Base-by-base conservation (phyloP, 2,797 vertebrate genomes). In the Borostomias antarcticus region DNA sequence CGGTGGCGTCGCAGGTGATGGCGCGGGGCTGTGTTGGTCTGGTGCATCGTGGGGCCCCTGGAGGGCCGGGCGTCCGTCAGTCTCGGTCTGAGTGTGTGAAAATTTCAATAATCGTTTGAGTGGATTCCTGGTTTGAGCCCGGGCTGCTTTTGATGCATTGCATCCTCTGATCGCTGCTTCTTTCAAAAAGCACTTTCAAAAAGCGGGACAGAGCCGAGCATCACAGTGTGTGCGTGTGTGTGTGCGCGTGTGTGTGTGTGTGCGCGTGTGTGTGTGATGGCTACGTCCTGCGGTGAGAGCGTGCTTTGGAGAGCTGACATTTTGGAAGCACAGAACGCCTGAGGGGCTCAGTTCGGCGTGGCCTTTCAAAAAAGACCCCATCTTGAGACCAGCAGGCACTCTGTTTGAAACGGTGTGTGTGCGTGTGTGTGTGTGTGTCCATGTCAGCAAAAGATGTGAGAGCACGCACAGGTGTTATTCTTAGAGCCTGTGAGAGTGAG, bases 101-200 rank as follows among this genome's bases (percentile, higher is more conserved):
- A n/a, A n/a, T n/a, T n/a, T n/a, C n/a, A n/a, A n/a, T n/a, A n/a
- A n/a, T n/a, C n/a, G n/a, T n/a, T n/a, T n/a, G n/a, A n/a, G n/a
- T n/a, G n/a, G n/a, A n/a, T n/a, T n/a, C n/a, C n/a, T n/a, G n/a
- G n/a, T n/a, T 58, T 64, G 68, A 78, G 82, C 75, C 77, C 72
- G 75, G 83, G 70, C 79, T 84, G 81, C 85, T 84, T n/a, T n/a
- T 77, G 73, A 86, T 80, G 87, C 83, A 80, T 86, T 80, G 15
- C 76, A 86, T 83, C 87, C 85, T 86, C 80, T 78, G 73, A 81
- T 83, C 78, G 62, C 78, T 85, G 84, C 83, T 62, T 77, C 75
- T 74, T 62, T 66, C n/a, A n/a, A n/a, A n/a, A 72, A 84, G 79
- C 75, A 72, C 79, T 81, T 86, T 87, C 82, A 88, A 86, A 88